These are phyloP conservation scores for Ctenopoma multispine DNA, from an alignment of 2,797 vertebrate species.

Conservation along the genomic window DNA sequence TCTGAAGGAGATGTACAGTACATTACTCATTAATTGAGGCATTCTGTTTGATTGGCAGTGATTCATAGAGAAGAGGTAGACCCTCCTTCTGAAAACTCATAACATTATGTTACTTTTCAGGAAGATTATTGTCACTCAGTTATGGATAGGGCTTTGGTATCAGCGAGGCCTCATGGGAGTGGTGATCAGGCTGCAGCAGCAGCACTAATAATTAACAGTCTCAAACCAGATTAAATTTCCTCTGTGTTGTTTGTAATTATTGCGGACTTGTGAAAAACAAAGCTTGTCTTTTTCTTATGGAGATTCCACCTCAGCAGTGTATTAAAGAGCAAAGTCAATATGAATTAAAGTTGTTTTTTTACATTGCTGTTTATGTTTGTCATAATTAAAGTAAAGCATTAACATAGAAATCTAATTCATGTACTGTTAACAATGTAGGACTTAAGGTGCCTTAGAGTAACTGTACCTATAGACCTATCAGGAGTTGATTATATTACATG, in stretches of 20 bases:
- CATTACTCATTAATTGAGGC: constrained; percentile 40
- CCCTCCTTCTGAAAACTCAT: constrained; percentile 64
- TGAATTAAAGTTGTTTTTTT: background rate
- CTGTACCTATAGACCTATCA: background rate
- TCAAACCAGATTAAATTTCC: background rate
- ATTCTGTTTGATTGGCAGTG: constrained; percentile 54
- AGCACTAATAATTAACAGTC: constrained; percentile 24
- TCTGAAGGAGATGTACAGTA: constrained; percentile 20
- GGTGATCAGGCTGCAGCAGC: constrained; percentile 11
- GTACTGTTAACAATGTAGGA: background rate
- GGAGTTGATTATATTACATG: background rate
- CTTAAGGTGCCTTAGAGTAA: no score
- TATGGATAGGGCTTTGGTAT: constrained; percentile 14
- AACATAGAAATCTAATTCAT: background rate
- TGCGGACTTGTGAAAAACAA: no score
- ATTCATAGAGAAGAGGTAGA: constrained; percentile 53
- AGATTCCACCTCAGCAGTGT: no score
- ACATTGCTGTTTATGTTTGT: background rate
- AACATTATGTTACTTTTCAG: constrained; percentile 43
- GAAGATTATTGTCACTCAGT: constrained; percentile 27
- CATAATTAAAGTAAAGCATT: background rate
- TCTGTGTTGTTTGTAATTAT: no score
- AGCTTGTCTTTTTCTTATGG: no score
- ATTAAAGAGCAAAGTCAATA: no score
- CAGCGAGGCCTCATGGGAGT: constrained; percentile 26